Conservation (phyloP, 35 echinoderm and acorn worm genomes). For the Diadema setosum region DNA sequence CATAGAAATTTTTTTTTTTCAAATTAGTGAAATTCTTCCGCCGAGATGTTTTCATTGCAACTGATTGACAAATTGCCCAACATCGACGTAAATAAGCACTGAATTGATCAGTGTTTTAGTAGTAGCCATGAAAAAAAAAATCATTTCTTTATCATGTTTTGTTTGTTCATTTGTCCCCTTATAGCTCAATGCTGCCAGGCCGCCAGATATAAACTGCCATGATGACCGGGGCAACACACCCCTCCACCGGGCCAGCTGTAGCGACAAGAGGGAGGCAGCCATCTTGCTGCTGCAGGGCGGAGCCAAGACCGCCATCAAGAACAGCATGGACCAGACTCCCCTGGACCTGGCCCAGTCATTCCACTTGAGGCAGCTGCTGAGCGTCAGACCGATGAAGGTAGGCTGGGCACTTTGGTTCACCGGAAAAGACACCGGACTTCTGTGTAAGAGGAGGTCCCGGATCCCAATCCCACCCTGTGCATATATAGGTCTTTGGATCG, state of each 20-base stretch:
- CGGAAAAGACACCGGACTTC: no score
- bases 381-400: slow-evolving; percentile 72
- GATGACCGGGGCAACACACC: slow-evolving; percentile 63
- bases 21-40: no score
- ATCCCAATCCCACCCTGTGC: no score
- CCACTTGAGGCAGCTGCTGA: slow-evolving; percentile 59
- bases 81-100: not conserved
- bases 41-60: no score
- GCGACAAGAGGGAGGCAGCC: slow-evolving; percentile 59
- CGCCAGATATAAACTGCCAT: slow-evolving; percentile 62
- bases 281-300: slow-evolving; percentile 56
- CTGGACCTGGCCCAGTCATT: slow-evolving; percentile 60
- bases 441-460: no score
- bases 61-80: no score
- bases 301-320: slow-evolving; percentile 29
- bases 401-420: no score
- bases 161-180: not conserved
- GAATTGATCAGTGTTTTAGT: no score
- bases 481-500: no score
- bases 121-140: not conserved
- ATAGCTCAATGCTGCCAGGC: slow-evolving; percentile 29
- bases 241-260: slow-evolving; percentile 48
- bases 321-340: slow-evolving; percentile 14
- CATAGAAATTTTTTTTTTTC: not conserved
- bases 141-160: not conserved